These are phyloP conservation scores for Nysson spinosus DNA, from an alignment of 2,888 invertebrate species.

Conservation along the genomic window DNA sequence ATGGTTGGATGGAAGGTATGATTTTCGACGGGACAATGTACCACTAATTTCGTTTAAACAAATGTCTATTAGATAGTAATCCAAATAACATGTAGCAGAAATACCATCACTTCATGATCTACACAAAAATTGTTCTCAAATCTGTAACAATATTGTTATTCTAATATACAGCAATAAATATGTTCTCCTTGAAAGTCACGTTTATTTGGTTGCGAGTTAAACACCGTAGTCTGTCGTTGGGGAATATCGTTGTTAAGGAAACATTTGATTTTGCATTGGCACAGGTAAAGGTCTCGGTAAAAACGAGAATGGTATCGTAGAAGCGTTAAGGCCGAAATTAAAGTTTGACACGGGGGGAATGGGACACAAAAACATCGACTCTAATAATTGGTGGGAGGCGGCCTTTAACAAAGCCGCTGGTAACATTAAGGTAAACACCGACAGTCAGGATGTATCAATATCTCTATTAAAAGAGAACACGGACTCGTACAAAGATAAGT, in stretches of 20 bases:
- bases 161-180: too few species aligned
- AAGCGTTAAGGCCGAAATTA: conserved; percentile 87
- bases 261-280: conserved; percentile 38
- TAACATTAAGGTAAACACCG: conserved; percentile 54
- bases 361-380: conserved; percentile 86
- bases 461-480: conserved; percentile 53
- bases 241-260: not conserved
- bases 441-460: conserved; percentile 55
- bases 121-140: not conserved
- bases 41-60: not conserved
- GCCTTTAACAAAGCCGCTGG: conserved; percentile 86
- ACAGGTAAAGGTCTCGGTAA: conserved; percentile 91
- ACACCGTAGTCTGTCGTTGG: not conserved
- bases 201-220: too few species aligned
- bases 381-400: conserved; percentile 92
- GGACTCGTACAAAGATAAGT: conserved; percentile 6
- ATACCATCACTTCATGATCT: too few species aligned
- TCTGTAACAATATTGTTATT: not conserved
- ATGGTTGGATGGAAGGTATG: conserved; percentile 86
- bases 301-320: conserved; percentile 86
- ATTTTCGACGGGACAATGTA: not conserved
- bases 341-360: conserved; percentile 89
- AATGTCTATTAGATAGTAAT: not conserved
- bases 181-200: too few species aligned
- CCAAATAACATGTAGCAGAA: too few species aligned